Percentiles rank a stretch among this genome's conserved stretches.
Evolutionary conservation across 2,113 vertebrate genomes (phyloP).

Genomic region (Grammomys surdaster): DNA sequence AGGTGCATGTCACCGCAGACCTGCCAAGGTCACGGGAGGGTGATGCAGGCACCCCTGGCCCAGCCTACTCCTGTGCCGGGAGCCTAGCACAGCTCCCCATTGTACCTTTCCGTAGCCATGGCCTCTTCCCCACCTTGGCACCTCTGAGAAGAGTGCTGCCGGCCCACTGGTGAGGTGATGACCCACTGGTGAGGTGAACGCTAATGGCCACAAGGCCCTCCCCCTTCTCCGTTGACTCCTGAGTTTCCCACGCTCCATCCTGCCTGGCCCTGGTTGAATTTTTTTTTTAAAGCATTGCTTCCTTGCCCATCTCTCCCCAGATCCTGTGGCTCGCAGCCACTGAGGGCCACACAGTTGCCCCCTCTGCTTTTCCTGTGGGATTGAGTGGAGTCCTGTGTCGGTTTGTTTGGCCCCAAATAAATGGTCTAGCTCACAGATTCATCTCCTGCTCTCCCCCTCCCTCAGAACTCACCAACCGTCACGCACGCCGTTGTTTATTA

Average conservation of each 20-base stretch:
- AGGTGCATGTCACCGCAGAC: fast-evolving
- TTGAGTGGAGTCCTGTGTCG: not conserved
- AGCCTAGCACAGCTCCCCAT: not conserved
- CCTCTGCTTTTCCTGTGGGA: not conserved
- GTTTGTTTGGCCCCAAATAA: slow-evolving; percentile 26
- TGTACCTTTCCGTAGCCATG: too few species aligned
- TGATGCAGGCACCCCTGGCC: not conserved
- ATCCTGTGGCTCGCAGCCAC: not conserved
- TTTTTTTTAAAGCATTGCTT: not conserved
- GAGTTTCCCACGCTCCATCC: not conserved
- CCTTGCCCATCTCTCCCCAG: not conserved
- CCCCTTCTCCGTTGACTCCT: too few species aligned
- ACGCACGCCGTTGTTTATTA: slow-evolving; percentile 9
- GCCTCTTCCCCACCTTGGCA: not conserved
- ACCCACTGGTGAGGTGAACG: not conserved
- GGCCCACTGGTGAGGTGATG: not conserved
- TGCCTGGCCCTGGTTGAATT: not conserved
- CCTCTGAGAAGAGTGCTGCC: slow-evolving; percentile 57
- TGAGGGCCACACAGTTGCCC: not conserved
- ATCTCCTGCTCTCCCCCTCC: not conserved
- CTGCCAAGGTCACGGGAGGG: fast-evolving
- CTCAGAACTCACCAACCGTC: slow-evolving; percentile 10
- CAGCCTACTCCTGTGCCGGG: too few species aligned
- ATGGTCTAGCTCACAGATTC: not conserved
- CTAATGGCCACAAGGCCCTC: not conserved